These are phyloP conservation scores for Calosoma granatense DNA, from an alignment of 1,140 invertebrate genomes.

Conservation along the genomic window DNA sequence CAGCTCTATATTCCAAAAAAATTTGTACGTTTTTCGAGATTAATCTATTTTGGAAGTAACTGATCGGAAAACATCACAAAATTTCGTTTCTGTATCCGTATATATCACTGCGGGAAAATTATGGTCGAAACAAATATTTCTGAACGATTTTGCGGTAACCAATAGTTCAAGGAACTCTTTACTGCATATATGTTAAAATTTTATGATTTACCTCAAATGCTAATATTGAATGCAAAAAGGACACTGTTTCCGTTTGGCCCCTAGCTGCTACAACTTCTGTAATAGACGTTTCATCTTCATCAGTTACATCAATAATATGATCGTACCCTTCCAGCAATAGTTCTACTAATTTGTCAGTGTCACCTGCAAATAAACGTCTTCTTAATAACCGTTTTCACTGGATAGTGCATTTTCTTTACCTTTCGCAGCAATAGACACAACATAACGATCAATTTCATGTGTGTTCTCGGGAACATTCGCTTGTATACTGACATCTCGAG, in stretches of 20 bases:
- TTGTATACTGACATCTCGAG: constrained; percentile 73
- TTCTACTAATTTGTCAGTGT: constrained; percentile 64
- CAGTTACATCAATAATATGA: constrained; percentile 69
- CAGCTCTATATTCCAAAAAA: background rate
- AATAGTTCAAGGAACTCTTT: constrained; percentile 11
- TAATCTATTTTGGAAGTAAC: too few species aligned
- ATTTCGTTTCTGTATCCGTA: too few species aligned
- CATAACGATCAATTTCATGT: constrained; percentile 67
- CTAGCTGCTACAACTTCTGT: constrained; percentile 54
- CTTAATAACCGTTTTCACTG: too few species aligned
- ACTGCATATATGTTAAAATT: constrained; percentile 7
- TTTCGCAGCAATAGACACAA: constrained; percentile 62
- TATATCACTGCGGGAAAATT: too few species aligned
- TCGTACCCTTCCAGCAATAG: constrained; percentile 77
- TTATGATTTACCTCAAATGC: constrained; percentile 55
- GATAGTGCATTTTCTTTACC: constrained; percentile 39
- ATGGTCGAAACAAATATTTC: too few species aligned
- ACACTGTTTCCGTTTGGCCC: constrained; percentile 50
- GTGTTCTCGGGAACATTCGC: constrained; percentile 70
- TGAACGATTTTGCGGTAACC: too few species aligned
- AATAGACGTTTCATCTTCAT: constrained; percentile 55
- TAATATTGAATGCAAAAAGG: constrained; percentile 54
- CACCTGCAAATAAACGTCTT: constrained; percentile 42
- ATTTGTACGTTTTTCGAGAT: background rate
- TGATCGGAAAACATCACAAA: too few species aligned